These are phyloP conservation scores for Pocillopora meandrina DNA, from an alignment of 92 coral and sea anemone genomes.

Conservation along the genomic window DNA sequence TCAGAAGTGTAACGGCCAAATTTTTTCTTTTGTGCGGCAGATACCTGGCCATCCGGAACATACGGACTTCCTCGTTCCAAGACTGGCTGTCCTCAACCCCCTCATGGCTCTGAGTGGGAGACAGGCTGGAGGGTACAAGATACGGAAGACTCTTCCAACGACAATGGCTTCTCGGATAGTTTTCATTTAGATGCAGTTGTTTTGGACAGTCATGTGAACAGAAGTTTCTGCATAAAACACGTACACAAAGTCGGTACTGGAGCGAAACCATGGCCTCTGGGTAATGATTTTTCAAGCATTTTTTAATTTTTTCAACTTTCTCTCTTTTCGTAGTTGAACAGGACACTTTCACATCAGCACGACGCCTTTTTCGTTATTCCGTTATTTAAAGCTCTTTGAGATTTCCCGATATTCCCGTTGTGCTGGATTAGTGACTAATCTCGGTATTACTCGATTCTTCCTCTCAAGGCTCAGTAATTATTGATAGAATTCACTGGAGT, in stretches of 20 bases:
- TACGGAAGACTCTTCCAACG: conserved; percentile 47
- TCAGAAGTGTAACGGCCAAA: too few relatives aligned
- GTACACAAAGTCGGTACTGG: not conserved
- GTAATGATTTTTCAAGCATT: not conserved
- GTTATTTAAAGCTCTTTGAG: too few relatives aligned
- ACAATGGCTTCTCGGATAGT: conserved; percentile 24
- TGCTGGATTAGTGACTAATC: too few relatives aligned
- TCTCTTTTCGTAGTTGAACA: too few relatives aligned
- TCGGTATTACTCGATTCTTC: too few relatives aligned
- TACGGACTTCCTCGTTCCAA: conserved; percentile 51
- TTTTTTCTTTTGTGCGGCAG: too few relatives aligned
- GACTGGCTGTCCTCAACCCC: conserved; percentile 47
- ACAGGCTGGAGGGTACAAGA: conserved; percentile 57
- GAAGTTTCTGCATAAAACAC: conserved; percentile 10
- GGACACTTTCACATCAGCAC: too few relatives aligned
- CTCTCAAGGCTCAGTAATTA: too few relatives aligned
- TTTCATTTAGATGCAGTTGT: conserved; percentile 44
- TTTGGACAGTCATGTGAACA: conserved; percentile 41
- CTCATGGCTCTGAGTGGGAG: conserved; percentile 19
- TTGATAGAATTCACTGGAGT: too few relatives aligned
- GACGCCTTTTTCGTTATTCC: too few relatives aligned
- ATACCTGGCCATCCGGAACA: conserved; percentile 48
- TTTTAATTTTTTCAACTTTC: too few relatives aligned
- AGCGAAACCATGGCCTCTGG: conserved; percentile 1
- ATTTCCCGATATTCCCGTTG: too few relatives aligned